These are phyloP conservation scores for Melierax canorus DNA, from an alignment of 2,113 vertebrate species.

Conservation along the genomic window DNA sequence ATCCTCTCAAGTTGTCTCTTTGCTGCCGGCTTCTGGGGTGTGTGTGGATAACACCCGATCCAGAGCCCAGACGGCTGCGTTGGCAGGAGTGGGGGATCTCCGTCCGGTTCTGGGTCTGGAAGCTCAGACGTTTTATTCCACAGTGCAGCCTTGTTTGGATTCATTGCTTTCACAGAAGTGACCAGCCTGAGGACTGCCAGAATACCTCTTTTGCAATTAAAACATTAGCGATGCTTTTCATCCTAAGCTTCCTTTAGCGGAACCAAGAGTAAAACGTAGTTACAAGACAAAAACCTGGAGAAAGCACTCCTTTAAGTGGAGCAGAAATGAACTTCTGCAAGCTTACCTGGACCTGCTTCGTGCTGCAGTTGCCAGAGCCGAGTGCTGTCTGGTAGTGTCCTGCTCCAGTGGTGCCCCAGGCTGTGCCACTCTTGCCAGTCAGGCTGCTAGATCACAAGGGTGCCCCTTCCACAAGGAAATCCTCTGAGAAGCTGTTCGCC, in stretches of 20 bases:
- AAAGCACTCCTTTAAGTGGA: background rate
- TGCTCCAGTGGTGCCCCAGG: background rate
- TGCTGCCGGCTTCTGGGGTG: background rate
- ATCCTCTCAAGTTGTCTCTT: background rate
- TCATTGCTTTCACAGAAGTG: background rate
- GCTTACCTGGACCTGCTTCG: background rate
- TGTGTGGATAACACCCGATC: background rate
- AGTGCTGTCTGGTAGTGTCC: background rate
- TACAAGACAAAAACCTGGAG: background rate
- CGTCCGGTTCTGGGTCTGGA: fast-evolving
- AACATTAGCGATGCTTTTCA: background rate
- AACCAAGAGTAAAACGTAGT: background rate
- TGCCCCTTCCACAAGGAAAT: too few species aligned
- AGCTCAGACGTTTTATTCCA: background rate
- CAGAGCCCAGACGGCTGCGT: fast-evolving
- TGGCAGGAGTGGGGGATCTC: background rate
- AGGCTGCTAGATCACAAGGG: background rate
- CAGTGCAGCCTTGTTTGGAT: background rate
- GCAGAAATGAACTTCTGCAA: background rate
- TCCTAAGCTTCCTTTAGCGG: background rate
- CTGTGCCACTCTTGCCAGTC: background rate
- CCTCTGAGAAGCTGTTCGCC: background rate
- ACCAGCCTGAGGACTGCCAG: background rate
- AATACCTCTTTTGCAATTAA: background rate
- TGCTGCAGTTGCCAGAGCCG: background rate